Percentiles rank a stretch among this genome's conserved stretches.
Evolutionary conservation across 2,113 vertebrate species (phyloP).

Genomic region (Fulmarus glacialis): DNA sequence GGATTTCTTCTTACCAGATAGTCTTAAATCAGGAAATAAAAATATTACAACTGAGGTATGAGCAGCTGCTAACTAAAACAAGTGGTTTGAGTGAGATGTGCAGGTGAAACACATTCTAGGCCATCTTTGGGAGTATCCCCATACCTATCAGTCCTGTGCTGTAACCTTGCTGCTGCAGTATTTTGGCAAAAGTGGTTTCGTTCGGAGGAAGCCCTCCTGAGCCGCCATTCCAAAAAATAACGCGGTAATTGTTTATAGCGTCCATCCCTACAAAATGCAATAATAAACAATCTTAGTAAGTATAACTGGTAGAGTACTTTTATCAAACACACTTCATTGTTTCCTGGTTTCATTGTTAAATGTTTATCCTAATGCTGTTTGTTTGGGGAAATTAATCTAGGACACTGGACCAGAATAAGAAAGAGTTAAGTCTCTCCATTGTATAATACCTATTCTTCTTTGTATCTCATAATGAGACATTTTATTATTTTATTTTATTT

Average conservation of each 20-base stretch:
- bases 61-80: not conserved
- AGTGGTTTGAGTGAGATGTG: not conserved
- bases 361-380: not conserved
- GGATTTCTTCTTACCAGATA: not conserved
- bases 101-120: not conserved
- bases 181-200: slow-evolving; percentile 75
- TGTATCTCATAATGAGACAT: not conserved
- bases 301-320: not conserved
- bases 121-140: not conserved
- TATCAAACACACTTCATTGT: not conserved
- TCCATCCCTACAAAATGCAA: slow-evolving; percentile 62
- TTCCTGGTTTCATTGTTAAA: not conserved
- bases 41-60: not conserved
- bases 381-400: not conserved
- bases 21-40: not conserved
- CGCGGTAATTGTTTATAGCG: not conserved
- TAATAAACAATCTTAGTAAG: not conserved
- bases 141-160: slow-evolving; percentile 76
- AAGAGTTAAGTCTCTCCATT: not conserved
- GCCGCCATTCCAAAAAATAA: slow-evolving; percentile 64
- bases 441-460: not conserved
- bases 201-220: slow-evolving; percentile 75
- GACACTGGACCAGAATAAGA: not conserved
- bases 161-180: slow-evolving; percentile 71
- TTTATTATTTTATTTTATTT: not conserved